phyloP scores from a whole-genome alignment of 2,797 vertebrate genomes.

The Naso thynnoides region DNA sequence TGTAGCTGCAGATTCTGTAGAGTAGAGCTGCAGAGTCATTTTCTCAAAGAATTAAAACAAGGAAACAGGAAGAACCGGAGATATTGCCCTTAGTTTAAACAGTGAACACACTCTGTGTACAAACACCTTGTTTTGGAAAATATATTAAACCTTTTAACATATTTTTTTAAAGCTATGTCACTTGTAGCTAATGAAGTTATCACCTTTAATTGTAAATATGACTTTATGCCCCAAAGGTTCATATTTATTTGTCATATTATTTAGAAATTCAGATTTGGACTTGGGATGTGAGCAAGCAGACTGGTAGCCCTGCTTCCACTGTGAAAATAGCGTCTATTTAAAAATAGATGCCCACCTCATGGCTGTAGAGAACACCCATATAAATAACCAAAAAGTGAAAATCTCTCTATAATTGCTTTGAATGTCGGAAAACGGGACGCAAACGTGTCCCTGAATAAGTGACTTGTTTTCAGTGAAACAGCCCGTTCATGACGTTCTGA shows the following conservation, averaged over 20 bases:
- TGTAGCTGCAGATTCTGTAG: conserved; percentile 16
- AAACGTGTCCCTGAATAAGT: conserved; percentile 22
- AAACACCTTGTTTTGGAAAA: background rate
- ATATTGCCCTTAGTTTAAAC: background rate
- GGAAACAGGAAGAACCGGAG: background rate
- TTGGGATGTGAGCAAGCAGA: background rate
- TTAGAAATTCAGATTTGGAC: background rate
- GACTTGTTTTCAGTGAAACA: conserved; percentile 32
- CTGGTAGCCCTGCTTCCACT: background rate
- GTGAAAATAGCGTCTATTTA: conserved; percentile 16
- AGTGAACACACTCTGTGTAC: background rate
- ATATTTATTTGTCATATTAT: background rate
- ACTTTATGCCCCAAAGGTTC: background rate
- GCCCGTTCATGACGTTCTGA: conserved; percentile 30
- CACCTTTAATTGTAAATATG: background rate
- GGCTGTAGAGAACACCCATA: conserved; percentile 5
- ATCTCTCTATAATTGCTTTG: conserved; percentile 31
- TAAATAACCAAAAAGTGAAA: conserved; percentile 18
- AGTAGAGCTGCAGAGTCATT: conserved; percentile 29
- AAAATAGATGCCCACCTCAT: conserved; percentile 17
- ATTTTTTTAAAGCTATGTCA: background rate
- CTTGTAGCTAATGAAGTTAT: background rate
- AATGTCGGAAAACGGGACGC: conserved; percentile 26
- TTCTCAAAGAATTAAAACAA: conserved; percentile 14
- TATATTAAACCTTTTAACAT: conserved; percentile 6